A percentile compares a stretch with the other conserved stretches of the same genome.
Evolutionary conservation across 2,888 invertebrate species (phyloP).

Genomic region (Drosophila hamatofila): DNA sequence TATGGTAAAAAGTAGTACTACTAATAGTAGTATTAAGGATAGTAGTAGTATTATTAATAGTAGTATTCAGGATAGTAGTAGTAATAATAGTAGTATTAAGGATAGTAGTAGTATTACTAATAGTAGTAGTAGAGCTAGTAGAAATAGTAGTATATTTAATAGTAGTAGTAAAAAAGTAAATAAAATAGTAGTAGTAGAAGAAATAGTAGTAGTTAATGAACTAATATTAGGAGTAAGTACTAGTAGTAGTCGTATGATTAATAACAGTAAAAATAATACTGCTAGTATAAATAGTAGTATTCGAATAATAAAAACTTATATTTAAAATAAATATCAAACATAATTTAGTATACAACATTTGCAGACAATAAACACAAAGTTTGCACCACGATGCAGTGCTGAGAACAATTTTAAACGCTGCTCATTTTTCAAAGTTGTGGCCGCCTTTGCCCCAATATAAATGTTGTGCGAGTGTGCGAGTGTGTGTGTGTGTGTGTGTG

Average conservation of each 20-base stretch:
- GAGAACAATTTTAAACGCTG: slow-evolving; percentile 75
- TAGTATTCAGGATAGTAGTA: too few relatives aligned
- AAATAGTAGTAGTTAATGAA: not conserved
- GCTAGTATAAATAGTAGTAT: too few relatives aligned
- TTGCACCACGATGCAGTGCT: slow-evolving; percentile 53
- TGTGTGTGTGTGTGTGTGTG: slow-evolving; percentile 30
- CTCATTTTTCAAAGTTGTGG: slow-evolving; percentile 77
- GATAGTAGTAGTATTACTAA: too few relatives aligned
- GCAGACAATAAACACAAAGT: not conserved
- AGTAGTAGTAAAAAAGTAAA: not conserved
- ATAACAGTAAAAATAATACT: too few relatives aligned
- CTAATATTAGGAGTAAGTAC: not conserved
- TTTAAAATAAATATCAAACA: not conserved
- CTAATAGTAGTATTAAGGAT: too few relatives aligned
- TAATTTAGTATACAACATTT: not conserved
- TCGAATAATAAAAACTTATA: not conserved
- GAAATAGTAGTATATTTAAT: too few relatives aligned
- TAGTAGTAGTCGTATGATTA: not conserved
- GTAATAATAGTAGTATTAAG: too few relatives aligned
- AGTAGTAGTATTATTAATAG: too few relatives aligned
- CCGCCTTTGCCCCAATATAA: slow-evolving; percentile 55
- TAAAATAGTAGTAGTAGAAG: not conserved
- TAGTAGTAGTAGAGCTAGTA: too few relatives aligned
- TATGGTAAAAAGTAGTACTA: too few relatives aligned
- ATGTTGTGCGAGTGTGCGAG: slow-evolving; percentile 32